These are phyloP conservation scores for Chondrosia reniformis DNA, from an alignment of 37 sponge, comb jelly and placozoan genomes.

Conservation along the genomic window DNA sequence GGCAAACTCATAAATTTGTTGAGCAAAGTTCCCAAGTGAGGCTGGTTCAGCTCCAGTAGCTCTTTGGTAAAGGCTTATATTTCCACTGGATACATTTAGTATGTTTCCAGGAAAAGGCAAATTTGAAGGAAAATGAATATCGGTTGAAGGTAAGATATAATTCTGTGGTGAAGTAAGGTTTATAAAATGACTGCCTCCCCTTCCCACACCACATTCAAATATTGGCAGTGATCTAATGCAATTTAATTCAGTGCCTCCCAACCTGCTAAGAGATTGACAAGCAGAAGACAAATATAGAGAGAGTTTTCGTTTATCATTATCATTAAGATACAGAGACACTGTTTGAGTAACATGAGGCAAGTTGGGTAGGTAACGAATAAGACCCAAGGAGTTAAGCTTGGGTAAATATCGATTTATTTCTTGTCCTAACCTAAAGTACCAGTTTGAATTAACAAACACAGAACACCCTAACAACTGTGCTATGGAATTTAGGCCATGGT, in stretches of 20 bases:
- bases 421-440: no score
- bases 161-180: neutral
- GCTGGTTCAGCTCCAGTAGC: neutral
- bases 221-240: slow-evolving; percentile 23
- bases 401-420: no score
- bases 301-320: no score
- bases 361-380: no score
- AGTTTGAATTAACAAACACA: no score
- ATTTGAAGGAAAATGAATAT: neutral
- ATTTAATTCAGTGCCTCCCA: neutral
- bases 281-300: no score
- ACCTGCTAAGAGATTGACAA: neutral
- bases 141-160: slow-evolving; percentile 2
- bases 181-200: neutral
- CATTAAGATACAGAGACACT: no score
- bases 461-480: no score
- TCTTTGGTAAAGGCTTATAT: no score
- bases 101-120: slow-evolving; percentile 34
- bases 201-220: slow-evolving; percentile 42
- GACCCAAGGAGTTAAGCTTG: no score
- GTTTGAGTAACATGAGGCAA: no score
- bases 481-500: no score
- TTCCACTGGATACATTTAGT: neutral
- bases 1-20: slow-evolving; percentile 29
- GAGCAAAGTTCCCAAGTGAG: neutral